These are phyloP conservation scores for Zoanthus sociatus DNA, from an alignment of 92 coral and sea anemone genomes.

Conservation along the genomic window DNA sequence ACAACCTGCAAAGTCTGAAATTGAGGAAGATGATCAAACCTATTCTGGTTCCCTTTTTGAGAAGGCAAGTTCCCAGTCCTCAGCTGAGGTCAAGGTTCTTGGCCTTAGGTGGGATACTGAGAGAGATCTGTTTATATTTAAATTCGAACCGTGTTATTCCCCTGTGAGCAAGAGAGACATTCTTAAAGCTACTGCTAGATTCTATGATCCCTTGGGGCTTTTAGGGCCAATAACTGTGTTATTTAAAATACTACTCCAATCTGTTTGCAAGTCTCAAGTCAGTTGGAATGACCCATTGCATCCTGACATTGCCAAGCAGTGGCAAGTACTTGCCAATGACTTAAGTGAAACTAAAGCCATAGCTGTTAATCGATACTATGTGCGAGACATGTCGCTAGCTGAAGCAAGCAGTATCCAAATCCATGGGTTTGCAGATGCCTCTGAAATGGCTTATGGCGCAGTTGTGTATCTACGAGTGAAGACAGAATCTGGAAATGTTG, in stretches of 20 bases:
- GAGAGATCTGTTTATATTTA: slow-evolving; percentile 20
- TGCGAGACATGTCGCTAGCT: slow-evolving; percentile 26
- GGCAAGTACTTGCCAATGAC: slow-evolving; percentile 18
- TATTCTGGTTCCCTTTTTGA: slow-evolving; percentile 52
- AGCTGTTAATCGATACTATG: slow-evolving; percentile 46
- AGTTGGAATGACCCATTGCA: slow-evolving; percentile 32
- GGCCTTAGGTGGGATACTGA: slow-evolving; percentile 46
- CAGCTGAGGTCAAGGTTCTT: slow-evolving; percentile 24
- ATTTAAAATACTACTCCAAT: slow-evolving; percentile 63
- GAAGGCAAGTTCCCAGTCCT: slow-evolving; percentile 9
- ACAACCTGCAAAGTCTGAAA: neutral
- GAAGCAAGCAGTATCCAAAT: slow-evolving; percentile 45
- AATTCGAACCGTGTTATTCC: neutral
- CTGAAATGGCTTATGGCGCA: slow-evolving; percentile 69
- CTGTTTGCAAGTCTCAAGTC: slow-evolving; percentile 48
- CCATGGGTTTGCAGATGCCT: slow-evolving; percentile 72
- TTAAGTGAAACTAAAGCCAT: slow-evolving; percentile 31
- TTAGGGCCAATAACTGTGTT: slow-evolving; percentile 49
- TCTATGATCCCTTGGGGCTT: slow-evolving; percentile 68
- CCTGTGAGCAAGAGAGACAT: slow-evolving; percentile 36
- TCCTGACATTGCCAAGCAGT: neutral
- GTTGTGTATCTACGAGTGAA: slow-evolving; percentile 3
- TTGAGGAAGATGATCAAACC: slow-evolving; percentile 52
- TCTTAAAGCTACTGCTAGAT: slow-evolving; percentile 52
- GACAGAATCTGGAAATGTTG: slow-evolving; percentile 1